Percentiles rank a stretch among this genome's conserved stretches.
Evolutionary conservation across 2,797 vertebrate species (phyloP).

Genomic region (Poeciliopsis turneri): DNA sequence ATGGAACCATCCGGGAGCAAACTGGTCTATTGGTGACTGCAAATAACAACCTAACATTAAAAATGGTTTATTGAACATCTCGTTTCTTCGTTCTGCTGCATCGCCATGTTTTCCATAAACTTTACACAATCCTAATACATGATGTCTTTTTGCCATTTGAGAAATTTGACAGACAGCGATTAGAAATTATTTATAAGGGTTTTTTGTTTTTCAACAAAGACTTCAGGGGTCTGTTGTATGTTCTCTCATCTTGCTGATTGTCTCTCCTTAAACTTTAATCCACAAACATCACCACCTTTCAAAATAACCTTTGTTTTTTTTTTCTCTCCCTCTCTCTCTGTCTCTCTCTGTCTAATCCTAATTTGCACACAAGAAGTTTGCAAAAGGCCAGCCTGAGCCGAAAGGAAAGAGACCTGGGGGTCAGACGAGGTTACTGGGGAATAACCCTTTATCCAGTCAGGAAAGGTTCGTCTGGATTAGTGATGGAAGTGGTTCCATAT

Average conservation of each 20-base stretch:
- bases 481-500: slow-evolving; percentile 68
- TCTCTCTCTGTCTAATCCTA: slow-evolving; percentile 72
- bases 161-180: not conserved
- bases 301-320: slow-evolving; percentile 50
- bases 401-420: slow-evolving; percentile 67
- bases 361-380: slow-evolving; percentile 78
- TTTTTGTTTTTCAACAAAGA: slow-evolving; percentile 7
- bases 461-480: slow-evolving; percentile 74
- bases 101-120: not conserved
- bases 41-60: not conserved
- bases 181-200: not conserved
- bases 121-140: not conserved
- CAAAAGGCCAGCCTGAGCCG: slow-evolving; percentile 54
- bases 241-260: slow-evolving; percentile 45
- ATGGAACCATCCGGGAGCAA: not conserved
- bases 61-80: not conserved
- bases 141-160: not conserved
- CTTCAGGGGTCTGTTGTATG: slow-evolving; percentile 19
- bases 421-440: slow-evolving; percentile 71
- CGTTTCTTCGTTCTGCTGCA: not conserved
- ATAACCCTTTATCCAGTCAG: slow-evolving; percentile 60
- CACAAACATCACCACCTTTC: slow-evolving; percentile 67
- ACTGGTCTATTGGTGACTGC: not conserved
- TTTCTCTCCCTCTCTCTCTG: not conserved
- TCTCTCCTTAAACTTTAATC: slow-evolving; percentile 70